These are phyloP conservation scores for Macrostomum lignano DNA, from an alignment of 1,140 invertebrate genomes.

Conservation along the genomic window DNA sequence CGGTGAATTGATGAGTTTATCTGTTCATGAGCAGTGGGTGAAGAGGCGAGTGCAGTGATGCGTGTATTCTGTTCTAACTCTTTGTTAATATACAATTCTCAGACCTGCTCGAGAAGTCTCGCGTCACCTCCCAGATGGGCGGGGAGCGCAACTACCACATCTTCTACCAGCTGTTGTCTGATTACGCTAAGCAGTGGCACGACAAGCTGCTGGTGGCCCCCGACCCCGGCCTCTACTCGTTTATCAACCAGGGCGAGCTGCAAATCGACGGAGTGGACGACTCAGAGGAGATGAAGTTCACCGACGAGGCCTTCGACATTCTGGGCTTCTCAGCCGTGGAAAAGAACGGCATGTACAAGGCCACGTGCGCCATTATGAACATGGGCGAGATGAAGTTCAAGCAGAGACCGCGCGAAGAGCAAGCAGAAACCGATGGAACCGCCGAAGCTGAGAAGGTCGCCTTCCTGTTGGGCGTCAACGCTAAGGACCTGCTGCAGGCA, in stretches of 20 bases:
- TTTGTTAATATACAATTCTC: slow-evolving; percentile 9
- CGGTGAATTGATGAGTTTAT: too few relatives aligned
- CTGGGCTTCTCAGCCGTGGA: slow-evolving; percentile 81
- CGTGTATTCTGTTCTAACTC: neutral
- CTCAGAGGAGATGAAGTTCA: slow-evolving; percentile 35
- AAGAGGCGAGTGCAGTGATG: slow-evolving; percentile 6
- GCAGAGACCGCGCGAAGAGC: slow-evolving; percentile 94
- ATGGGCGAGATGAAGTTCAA: slow-evolving; percentile 98
- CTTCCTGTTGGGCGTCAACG: slow-evolving; percentile 44
- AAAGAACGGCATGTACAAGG: slow-evolving; percentile 80
- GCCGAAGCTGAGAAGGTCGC: slow-evolving; percentile 73
- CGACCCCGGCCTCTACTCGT: slow-evolving; percentile 54
- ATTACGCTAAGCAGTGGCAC: slow-evolving; percentile 4
- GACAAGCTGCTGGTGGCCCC: slow-evolving; percentile 54
- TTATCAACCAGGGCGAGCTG: slow-evolving; percentile 81
- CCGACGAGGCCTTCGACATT: slow-evolving; percentile 89
- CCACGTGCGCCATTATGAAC: slow-evolving; percentile 84
- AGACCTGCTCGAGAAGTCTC: slow-evolving; percentile 77
- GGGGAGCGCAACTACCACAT: slow-evolving; percentile 79
- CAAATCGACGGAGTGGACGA: slow-evolving; percentile 25
- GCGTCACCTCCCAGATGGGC: slow-evolving; percentile 51
- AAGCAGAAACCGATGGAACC: slow-evolving; percentile 87
- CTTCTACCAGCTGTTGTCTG: slow-evolving; percentile 73
- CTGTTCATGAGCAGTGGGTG: too few relatives aligned
- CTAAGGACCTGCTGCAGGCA: slow-evolving; percentile 33